Evolutionary conservation across 2,888 invertebrate genomes (phyloP).

Genomic region (Tridacna gigas): DNA sequence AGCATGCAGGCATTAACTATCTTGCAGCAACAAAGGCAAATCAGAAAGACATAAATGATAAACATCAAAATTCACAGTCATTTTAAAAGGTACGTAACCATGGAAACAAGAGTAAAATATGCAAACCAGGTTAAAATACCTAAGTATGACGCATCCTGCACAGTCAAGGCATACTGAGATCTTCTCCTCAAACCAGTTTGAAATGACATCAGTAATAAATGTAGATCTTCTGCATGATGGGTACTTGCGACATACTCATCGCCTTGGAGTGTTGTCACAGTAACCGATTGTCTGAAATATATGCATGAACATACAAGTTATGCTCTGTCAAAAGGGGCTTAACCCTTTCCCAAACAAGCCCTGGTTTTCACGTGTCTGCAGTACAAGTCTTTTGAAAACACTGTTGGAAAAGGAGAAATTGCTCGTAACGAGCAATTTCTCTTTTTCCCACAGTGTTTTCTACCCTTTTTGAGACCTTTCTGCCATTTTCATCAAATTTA

Average conservation of each 20-base stretch:
- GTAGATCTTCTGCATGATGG: conserved; percentile 75
- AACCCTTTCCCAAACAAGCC: conserved; percentile 14
- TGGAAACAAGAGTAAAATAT: too few species aligned
- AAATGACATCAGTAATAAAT: conserved; percentile 68
- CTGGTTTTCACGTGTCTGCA: too few species aligned
- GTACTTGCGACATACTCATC: conserved; percentile 74
- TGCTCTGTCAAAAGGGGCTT: neutral
- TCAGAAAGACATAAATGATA: too few species aligned
- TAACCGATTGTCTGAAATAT: conserved; percentile 67
- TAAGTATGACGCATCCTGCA: conserved; percentile 72
- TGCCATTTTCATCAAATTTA: too few species aligned
- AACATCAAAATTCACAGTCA: too few species aligned
- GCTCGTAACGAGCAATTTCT: conserved; percentile 10
- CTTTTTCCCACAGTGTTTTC: neutral
- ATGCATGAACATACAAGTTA: neutral
- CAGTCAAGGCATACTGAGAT: conserved; percentile 73
- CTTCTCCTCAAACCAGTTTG: conserved; percentile 71
- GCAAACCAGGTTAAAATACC: conserved; percentile 50
- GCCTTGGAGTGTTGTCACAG: conserved; percentile 70
- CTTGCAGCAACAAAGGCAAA: too few species aligned
- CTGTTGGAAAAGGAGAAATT: conserved; percentile 2
- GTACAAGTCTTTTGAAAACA: too few species aligned
- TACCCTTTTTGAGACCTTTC: too few species aligned
- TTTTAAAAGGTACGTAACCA: too few species aligned
- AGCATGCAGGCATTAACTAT: too few species aligned